A percentile compares a stretch with the other conserved stretches of the same genome.
phyloP scores from a whole-genome alignment of 1,140 invertebrate genomes.

The Sitodiplosis mosellana region DNA sequence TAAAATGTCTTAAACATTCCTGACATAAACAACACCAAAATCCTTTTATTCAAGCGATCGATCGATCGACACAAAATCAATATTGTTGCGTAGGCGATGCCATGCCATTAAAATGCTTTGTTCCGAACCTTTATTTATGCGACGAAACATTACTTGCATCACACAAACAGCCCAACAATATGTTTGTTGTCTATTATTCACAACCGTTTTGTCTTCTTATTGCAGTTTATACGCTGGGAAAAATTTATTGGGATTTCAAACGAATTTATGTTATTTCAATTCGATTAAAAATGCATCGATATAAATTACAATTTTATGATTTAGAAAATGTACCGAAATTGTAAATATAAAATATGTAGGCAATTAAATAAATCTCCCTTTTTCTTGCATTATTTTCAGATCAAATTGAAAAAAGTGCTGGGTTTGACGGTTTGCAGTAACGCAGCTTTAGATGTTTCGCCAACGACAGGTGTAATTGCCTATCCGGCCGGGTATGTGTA shows the following conservation, averaged over 20 bases:
- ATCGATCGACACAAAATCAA: no score
- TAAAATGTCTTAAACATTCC: no score
- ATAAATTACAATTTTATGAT: background rate
- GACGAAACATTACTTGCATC: background rate
- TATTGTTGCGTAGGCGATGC: no score
- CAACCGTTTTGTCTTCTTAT: background rate
- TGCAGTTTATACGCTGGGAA: background rate
- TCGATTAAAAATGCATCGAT: background rate
- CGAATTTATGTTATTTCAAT: background rate
- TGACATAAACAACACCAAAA: no score
- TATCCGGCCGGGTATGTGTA: conserved; percentile 92
- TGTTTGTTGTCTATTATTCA: background rate
- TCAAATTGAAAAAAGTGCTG: conserved; percentile 81
- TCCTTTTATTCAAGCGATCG: no score
- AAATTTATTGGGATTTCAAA: background rate
- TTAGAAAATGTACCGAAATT: no score
- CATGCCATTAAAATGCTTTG: background rate
- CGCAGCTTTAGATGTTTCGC: conserved; percentile 76
- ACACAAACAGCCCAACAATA: background rate
- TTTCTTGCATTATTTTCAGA: conserved; percentile 44
- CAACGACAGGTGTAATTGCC: conserved; percentile 65
- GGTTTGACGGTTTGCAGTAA: conserved; percentile 83
- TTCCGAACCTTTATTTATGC: background rate
- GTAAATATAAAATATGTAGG: no score
- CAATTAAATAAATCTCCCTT: background rate